Conservation (phyloP, 2,113 vertebrate species). For the Peucedramus taeniatus region DNA sequence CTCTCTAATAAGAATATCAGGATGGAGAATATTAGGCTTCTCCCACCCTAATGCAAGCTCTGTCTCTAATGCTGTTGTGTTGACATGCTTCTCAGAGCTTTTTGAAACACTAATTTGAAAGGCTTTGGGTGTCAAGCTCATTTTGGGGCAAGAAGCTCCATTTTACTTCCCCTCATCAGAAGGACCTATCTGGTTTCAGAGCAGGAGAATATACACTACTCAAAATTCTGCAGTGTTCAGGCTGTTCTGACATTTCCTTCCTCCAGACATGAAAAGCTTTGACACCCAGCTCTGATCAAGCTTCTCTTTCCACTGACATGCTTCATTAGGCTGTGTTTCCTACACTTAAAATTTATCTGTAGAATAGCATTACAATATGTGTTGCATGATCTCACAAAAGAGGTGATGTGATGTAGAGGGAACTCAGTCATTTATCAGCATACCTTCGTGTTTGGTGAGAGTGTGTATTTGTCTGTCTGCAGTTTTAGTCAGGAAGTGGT, state of each 20-base stretch:
- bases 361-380: neutral
- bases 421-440: neutral
- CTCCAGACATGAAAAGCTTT: neutral
- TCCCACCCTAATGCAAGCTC: neutral
- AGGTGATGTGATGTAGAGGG: neutral
- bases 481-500: neutral
- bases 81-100: neutral
- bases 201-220: neutral
- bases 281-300: neutral
- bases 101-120: neutral
- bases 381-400: neutral
- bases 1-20: neutral
- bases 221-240: neutral
- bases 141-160: neutral
- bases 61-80: neutral
- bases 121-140: neutral
- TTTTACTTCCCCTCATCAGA: neutral
- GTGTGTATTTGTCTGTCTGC: neutral
- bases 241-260: neutral
- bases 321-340: neutral
- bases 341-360: neutral
- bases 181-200: neutral
- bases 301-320: neutral
- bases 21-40: neutral
- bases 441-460: neutral